These are phyloP conservation scores for Lordiphosa fenestrarum DNA, from an alignment of 2,888 invertebrate species.

Conservation along the genomic window DNA sequence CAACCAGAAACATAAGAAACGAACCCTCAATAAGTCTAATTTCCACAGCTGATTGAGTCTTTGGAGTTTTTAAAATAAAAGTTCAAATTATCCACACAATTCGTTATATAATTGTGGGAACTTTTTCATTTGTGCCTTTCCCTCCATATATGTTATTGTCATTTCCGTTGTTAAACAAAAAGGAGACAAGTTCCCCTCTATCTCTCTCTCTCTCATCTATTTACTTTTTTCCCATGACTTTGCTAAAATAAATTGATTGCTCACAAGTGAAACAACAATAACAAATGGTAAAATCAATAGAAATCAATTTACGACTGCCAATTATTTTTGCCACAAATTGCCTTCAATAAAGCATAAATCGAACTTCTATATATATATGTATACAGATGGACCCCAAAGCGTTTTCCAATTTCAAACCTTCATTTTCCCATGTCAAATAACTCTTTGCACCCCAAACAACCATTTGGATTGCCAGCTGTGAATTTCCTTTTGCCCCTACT, in stretches of 20 bases:
- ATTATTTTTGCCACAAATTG: constrained; percentile 66
- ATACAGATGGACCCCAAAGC: constrained; percentile 18
- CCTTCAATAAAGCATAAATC: constrained; percentile 64
- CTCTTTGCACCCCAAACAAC: constrained; percentile 3
- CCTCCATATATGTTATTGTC: constrained; percentile 37
- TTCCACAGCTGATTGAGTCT: no score
- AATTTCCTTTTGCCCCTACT: not conserved
- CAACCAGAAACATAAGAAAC: no score
- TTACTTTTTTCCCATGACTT: constrained; percentile 40
- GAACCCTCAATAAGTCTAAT: no score
- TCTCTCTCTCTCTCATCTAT: not conserved
- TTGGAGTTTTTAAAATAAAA: no score
- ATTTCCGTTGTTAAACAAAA: constrained; percentile 43
- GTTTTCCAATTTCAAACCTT: constrained; percentile 54
- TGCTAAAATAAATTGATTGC: constrained; percentile 21
- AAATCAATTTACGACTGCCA: constrained; percentile 56
- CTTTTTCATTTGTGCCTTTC: not conserved
- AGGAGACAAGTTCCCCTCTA: not conserved
- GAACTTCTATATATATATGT: constrained; percentile 24
- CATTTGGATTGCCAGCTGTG: constrained; percentile 9
- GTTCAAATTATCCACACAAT: no score
- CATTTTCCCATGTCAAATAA: constrained; percentile 28
- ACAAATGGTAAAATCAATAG: constrained; percentile 41
- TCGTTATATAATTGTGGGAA: no score
- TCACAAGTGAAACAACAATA: constrained; percentile 4